These are phyloP conservation scores for Sebastes aleutianus DNA, from an alignment of 2,797 vertebrate genomes.

Conservation along the genomic window DNA sequence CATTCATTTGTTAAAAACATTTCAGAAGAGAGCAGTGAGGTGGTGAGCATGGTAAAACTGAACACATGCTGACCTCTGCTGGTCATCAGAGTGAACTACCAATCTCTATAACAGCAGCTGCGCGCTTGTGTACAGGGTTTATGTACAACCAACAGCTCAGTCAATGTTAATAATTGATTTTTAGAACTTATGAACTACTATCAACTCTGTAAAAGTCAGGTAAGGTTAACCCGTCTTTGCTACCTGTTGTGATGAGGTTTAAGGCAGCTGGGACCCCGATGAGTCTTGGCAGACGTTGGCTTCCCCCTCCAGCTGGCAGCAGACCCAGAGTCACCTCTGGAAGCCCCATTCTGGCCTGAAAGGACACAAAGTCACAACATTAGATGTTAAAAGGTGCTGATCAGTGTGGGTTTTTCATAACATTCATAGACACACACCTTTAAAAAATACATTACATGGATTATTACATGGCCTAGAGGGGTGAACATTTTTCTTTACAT, in stretches of 20 bases:
- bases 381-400: neutral
- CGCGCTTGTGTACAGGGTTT: neutral
- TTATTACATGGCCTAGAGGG: neutral
- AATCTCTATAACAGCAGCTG: neutral
- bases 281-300: conserved; percentile 90
- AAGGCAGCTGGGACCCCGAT: conserved; percentile 89
- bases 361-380: conserved; percentile 26
- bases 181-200: neutral
- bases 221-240: neutral
- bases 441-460: neutral
- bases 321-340: conserved; percentile 92
- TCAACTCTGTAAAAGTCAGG: neutral
- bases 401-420: neutral
- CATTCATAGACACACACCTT: neutral
- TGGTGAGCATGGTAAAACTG: neutral
- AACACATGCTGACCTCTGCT: conserved; percentile 63
- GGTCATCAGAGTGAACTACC: conserved; percentile 29
- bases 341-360: conserved; percentile 87
- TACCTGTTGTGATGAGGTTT: conserved; percentile 92
- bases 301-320: conserved; percentile 89
- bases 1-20: neutral
- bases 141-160: neutral
- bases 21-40: neutral
- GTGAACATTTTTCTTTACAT: neutral
- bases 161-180: neutral